Evolutionary conservation across 2,113 vertebrate species (phyloP), one percentile per base, ranked within the genome.

Genomic region (Cercopithecus mona): DNA sequence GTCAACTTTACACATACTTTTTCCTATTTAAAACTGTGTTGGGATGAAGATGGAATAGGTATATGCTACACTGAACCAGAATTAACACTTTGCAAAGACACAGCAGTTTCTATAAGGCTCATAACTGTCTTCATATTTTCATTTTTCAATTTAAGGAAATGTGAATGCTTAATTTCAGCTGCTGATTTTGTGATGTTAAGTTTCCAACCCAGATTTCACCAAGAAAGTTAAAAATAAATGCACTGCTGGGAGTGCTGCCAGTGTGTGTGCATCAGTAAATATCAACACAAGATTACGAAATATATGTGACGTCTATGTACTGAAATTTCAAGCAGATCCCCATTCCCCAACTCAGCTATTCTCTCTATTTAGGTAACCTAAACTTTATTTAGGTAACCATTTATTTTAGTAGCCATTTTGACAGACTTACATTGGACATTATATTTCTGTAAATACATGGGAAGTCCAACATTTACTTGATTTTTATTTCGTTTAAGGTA

Each of bases 221-320:
- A 59, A 89, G 59, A 88, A 93, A 93, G 96, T 85, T 96, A 96
- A 93, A 97, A 92, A 96, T 93, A 97, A 90, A 90, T 10, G 52
- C 40, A 38, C 27, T 35, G 64, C 45, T 40, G 52, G 80, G 83
- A 83, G 75, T 85, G 72, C 2, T 87, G 92, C 94, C 93, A 89
- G 81, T 32, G 40, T 22, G 48, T 22, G n/a, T 17, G 85, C 78
- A 55, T 30, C 92, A 87, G 66, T 81, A 95, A 88, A 75, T 45
- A 79, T 27, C 91, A 91, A 78, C 73, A 79, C 8, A 45, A 25
- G 78, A 66, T 59, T 43, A 76, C 2, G 45, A 72, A 52, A 85
- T 45, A 9, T n/a, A 43, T 23, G 75, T 52, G 50, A 76, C 64
- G n/a, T 66, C 2, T 16, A 23, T 23, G 27, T 17, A 25, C 55